Evolutionary conservation across 2,888 invertebrate genomes (phyloP), one percentile per base, ranked within the genome.

Genomic region (Athalia circularis): DNA sequence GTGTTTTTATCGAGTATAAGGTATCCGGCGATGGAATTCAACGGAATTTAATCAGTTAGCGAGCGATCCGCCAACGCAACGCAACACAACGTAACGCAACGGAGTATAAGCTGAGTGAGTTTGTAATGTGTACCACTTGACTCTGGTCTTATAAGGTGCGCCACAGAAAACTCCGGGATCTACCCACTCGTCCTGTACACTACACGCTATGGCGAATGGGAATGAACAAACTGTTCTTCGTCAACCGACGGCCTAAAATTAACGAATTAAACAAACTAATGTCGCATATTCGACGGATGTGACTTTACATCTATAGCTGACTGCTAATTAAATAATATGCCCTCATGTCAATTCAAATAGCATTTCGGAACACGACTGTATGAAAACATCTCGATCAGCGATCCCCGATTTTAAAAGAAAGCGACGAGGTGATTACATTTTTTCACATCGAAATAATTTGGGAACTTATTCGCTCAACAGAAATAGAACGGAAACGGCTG

Each of bases 11-110:
- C 64, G 64, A 9, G 13, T 61, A 61, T 61, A 8, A 11, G 13
- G 13, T 13, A 59, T 62, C 43, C 29, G 45, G 11, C 62, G 15
- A 50, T 83, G 84, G 84, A 84, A 87, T 85, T 84, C 81, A 81
- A 81, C 76, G 81, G 83, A 84, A 85, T 85, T 85, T 81, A 81
- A 84, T 85, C 75, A 75, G 62, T 75, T 80, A 81, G 86, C 81
- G 85, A 86, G 86, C 83, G 84, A 87, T 86, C 86, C 87, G 84
- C 87, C 87, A 87, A 88, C 87, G 86, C 84, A 64, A 59, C 62
- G n/a, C 7, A 61, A 15, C 61, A 5, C 50, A 67, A 67, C 67
- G 48, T 13, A 70, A 70, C 50, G 48, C 45, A 70, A 45, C n/a
- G n/a, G 8, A 67, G 4, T 0, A 13, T 43, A 72, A 72, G 52